phyloP scores from a whole-genome alignment of 2,888 invertebrate genomes.

The Coenonympha glycerion region DNA sequence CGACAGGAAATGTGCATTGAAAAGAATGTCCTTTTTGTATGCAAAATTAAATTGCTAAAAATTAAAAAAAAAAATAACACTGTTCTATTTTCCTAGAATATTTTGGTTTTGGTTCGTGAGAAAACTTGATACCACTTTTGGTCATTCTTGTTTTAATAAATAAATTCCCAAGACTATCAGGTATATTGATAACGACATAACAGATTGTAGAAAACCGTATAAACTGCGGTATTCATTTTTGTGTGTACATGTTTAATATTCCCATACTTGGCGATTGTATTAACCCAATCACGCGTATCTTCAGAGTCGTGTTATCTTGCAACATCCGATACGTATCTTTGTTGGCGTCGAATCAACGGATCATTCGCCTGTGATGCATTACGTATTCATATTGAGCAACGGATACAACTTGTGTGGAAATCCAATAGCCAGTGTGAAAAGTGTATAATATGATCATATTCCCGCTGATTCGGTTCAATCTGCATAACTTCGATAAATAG shows the following conservation, averaged over 20 bases:
- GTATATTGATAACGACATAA: constrained; percentile 8
- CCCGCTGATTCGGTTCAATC: background rate
- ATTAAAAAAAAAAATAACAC: too few species aligned
- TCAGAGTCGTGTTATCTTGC: constrained; percentile 45
- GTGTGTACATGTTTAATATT: constrained; percentile 7
- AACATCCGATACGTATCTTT: constrained; percentile 68
- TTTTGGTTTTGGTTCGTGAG: too few species aligned
- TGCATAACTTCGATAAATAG: background rate
- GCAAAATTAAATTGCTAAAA: too few species aligned
- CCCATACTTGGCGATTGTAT: constrained; percentile 18
- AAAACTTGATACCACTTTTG: too few species aligned
- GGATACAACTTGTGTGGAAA: constrained; percentile 56
- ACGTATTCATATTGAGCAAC: constrained; percentile 65
- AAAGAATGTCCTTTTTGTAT: too few species aligned
- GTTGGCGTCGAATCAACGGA: constrained; percentile 58
- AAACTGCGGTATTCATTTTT: background rate
- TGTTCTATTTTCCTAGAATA: too few species aligned
- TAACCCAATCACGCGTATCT: constrained; percentile 30
- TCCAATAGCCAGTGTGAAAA: constrained; percentile 17
- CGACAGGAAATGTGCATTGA: too few species aligned
- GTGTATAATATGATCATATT: constrained; percentile 2
- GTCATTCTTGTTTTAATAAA: too few species aligned
- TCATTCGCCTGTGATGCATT: constrained; percentile 59
- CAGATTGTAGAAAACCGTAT: background rate
- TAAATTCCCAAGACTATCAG: too few species aligned